Evolutionary conservation across 2,888 invertebrate genomes (phyloP), one percentile per base, ranked within the genome.

Genomic region (Leucoptera coffeella): DNA sequence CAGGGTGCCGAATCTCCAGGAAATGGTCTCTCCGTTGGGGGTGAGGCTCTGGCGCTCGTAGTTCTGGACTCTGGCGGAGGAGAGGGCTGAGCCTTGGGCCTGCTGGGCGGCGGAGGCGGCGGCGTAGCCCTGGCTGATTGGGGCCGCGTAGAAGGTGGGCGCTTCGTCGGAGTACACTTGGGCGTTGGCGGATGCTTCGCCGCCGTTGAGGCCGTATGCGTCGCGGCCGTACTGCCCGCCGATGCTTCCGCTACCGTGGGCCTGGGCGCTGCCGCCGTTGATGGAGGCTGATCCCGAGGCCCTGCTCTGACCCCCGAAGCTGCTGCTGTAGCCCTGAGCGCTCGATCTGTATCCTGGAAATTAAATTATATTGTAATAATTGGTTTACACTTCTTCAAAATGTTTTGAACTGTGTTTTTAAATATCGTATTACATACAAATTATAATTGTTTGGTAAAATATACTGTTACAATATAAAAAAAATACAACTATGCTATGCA

Each of bases 1-100:
- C 2, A 43, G 35, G 13, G 59, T 57, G 9, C 65, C 65, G 34
- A 65, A 64, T 20, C 47, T 55, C 65, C 65, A 65, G 30, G 47
- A 47, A 39, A 56, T 50, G 26, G 45, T 42, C 28, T 46, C 49
- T 19, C 45, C 45, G 8, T 42, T 44, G 2, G 45, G 43, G 32
- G 37, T 47, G n/a, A n/a, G n/a, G n/a, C n/a, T n/a, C n/a, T n/a
- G n/a, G n/a, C n/a, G n/a, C n/a, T n/a, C n/a, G n/a, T n/a, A n/a
- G 11, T 50, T 43, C 23, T 55, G 55, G 30, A 48, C 39, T 32
- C 45, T 54, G 22, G 51, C 50, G 4, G 45, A 43, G 15, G 46
- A 41, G 23, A 49, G 30, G 12, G 45, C 33, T 9, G 53, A 43
- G 24, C 51, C 52, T 25, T 34, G 39, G 9, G 39, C 31, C 14